Evolutionary conservation across 2,113 vertebrate genomes (phyloP), one percentile per base, ranked within the genome.

Genomic region (Rhinopomastus cyanomelas): DNA sequence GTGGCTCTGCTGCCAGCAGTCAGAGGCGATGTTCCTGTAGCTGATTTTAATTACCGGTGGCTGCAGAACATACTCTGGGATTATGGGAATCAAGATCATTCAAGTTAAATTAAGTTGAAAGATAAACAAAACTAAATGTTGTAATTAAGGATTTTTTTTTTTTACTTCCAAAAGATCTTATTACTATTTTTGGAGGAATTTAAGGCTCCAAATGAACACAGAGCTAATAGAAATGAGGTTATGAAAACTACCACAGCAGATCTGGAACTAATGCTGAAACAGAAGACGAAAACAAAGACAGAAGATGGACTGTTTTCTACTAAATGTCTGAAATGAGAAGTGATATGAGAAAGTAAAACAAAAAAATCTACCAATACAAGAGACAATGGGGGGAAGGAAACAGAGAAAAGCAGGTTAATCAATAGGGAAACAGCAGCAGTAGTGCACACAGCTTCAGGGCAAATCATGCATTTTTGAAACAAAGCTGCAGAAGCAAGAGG

Each of bases 381-480:
- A 88, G 52, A 57, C 56, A 80, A 64, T n/a, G 64, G n/a, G 51
- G 6, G 34, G 26, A 91, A 14, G 51, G 83, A 77, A 85, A 72
- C 19, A 68, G 8, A 55, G n/a, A 3, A 88, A 93, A 96, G 29
- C 71, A 91, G 82, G 93, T 85, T 81, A 91, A 91, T 88, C n/a
- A 1, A 56, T 89, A 55, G 29, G 56, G 61, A 61, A 91, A 64
- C 52, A 83, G 30, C 62, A 65, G 56, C 36, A 4, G 34, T 80
- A 89, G 30, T 52, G 66, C 16, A n/a, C 57, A 64, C 2, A 3
- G 86, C 88, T 95, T 37, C 76, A 88, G 65, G 86, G 88, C 26
- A 83, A 88, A 88, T 44, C 65, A 59, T 81, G 76, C 85, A 55
- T 39, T 88, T 82, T 81, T 59, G 65, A 93, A 90, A 71, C 34